These are phyloP conservation scores for Lathamus discolor DNA, from an alignment of 2,113 vertebrate species.

Conservation along the genomic window DNA sequence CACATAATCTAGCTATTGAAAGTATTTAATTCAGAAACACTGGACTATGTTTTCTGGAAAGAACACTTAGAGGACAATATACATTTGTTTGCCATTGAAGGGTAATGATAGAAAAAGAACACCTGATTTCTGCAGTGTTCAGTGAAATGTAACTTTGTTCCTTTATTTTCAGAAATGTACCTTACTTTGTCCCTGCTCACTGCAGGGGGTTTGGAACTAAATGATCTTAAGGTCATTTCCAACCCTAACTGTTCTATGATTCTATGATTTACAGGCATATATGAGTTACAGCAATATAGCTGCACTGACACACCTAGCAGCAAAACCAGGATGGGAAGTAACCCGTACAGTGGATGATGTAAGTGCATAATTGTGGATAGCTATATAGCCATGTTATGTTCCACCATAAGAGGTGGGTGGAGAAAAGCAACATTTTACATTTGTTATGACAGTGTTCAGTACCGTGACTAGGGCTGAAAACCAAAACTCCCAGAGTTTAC, in stretches of 20 bases:
- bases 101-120: not conserved
- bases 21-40: conserved; percentile 34
- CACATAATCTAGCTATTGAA: not conserved
- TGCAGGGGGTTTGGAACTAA: not conserved
- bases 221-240: not conserved
- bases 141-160: not conserved
- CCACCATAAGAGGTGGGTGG: not conserved
- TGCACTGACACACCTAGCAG: conserved; percentile 66
- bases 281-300: conserved; percentile 74
- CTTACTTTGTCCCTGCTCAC: not conserved
- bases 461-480: not conserved
- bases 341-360: conserved; percentile 60
- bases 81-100: not conserved
- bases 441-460: not conserved
- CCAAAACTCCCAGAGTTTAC: not conserved
- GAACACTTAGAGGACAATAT: not conserved
- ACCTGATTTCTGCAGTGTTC: not conserved
- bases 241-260: not conserved
- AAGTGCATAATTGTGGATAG: not conserved
- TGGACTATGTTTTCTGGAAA: conserved; percentile 8
- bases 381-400: not conserved
- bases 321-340: conserved; percentile 74
- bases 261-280: conserved; percentile 60
- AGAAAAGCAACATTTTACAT: not conserved
- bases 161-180: not conserved